Base-by-base conservation (phyloP, 2,888 invertebrate genomes). In the Caenorhabditis virilis region DNA sequence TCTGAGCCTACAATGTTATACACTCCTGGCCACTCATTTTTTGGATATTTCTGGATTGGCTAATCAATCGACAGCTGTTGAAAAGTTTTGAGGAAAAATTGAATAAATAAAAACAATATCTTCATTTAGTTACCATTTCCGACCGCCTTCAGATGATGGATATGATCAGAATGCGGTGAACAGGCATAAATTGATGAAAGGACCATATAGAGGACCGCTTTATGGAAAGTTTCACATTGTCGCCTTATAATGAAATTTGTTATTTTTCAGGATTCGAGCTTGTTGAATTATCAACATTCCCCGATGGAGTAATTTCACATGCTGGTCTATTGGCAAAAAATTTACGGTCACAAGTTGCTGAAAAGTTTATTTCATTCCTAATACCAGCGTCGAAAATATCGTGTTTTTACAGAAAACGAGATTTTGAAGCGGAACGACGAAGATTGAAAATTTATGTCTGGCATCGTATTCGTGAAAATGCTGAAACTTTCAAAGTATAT, bases 21-120 rank as follows among this genome's bases (percentile, higher is more conserved):
- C 84, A 0, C 83, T 86, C 65, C 84, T 86, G 74, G 85, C 85
- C 26, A 86, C 86, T 5, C 86, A 86, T 73, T 86, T 85, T 72
- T 74, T 83, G 55, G 84, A 85, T 51, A 66, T 86, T 67, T 82
- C 84, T 4, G 74, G 78, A 16, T 68, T 86, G 26, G 84, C 84
- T 47, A 76, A 74, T 16, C 68, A 83, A 15, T 85, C 85, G 67
- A 82, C 84, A 13, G 84, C 84, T 64, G 84, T 85, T 3, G 84
- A 84, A 51, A 85, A 85, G 86, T 38, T 5, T 26, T 7, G 15
- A 45, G 4, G 22, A 7, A 15, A 42, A 42, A 42, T 5, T 22
- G n/a, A 22, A 13, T 42, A 42, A 42, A 5, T 18, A 22, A 22
- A 20, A 30, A 30, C 6, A 30, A 6, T 9, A 30, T 9, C 30